These are phyloP conservation scores for Pelochelys cantorii DNA, from an alignment of 2,797 vertebrate genomes.

Conservation along the genomic window DNA sequence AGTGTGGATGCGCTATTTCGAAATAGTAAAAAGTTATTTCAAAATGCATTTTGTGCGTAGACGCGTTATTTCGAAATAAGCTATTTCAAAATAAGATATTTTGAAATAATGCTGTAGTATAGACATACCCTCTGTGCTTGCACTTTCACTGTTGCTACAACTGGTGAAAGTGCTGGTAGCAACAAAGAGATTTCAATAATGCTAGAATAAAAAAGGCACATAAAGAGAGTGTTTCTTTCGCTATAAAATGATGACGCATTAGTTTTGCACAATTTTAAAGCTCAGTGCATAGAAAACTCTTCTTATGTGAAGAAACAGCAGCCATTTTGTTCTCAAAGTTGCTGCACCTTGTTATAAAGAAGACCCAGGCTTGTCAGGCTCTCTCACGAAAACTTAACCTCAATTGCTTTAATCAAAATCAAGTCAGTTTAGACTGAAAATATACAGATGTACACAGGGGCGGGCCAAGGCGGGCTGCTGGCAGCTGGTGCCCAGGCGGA, in stretches of 20 bases:
- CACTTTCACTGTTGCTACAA: background rate
- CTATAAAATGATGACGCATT: background rate
- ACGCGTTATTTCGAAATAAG: no score
- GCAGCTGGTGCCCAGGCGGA: no score
- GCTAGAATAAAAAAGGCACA: background rate
- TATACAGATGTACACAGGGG: no score
- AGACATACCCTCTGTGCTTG: background rate
- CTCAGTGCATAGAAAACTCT: background rate
- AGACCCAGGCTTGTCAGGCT: accelerated
- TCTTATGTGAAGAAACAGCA: background rate
- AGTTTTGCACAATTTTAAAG: background rate
- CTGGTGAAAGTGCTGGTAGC: background rate
- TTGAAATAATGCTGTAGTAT: no score
- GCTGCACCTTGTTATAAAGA: accelerated
- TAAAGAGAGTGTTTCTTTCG: background rate
- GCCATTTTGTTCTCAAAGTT: background rate
- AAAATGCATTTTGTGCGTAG: no score
- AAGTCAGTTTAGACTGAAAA: background rate
- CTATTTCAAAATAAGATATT: no score
- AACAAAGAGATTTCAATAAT: background rate
- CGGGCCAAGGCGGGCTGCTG: no score
- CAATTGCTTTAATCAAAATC: background rate
- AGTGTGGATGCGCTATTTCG: no score
- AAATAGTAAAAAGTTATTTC: no score
- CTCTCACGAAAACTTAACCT: background rate